These are phyloP conservation scores for Baccha elongata DNA, from an alignment of 2,888 invertebrate species.

Conservation along the genomic window DNA sequence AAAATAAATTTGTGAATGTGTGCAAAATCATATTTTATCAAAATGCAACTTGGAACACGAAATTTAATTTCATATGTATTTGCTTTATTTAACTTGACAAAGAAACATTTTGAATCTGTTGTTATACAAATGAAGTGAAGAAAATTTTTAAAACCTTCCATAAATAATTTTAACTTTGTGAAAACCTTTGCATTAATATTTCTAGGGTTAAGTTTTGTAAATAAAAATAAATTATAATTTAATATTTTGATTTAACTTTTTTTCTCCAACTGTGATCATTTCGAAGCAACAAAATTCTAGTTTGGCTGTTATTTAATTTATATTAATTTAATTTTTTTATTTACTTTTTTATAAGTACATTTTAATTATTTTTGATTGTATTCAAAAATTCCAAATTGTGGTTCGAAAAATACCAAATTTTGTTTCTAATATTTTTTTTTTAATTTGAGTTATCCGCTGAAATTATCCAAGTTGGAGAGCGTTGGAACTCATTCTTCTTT, in stretches of 20 bases:
- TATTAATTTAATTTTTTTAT: slow-evolving; percentile 72
- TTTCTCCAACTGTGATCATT: slow-evolving; percentile 81
- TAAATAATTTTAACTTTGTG: too few relatives aligned
- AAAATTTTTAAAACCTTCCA: too few relatives aligned
- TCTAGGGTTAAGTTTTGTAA: slow-evolving; percentile 69
- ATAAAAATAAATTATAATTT: slow-evolving; percentile 57
- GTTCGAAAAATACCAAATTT: slow-evolving; percentile 75
- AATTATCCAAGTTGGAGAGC: slow-evolving; percentile 48
- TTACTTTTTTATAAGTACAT: slow-evolving; percentile 76
- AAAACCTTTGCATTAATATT: slow-evolving; percentile 38
- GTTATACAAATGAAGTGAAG: too few relatives aligned
- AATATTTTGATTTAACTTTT: slow-evolving; percentile 70
- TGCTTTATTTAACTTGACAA: too few relatives aligned
- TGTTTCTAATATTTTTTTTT: slow-evolving; percentile 19
- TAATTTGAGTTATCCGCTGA: slow-evolving; percentile 56
- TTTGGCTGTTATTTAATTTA: slow-evolving; percentile 77
- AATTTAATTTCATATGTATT: too few relatives aligned
- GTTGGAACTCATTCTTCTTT: slow-evolving; percentile 34
- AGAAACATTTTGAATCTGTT: too few relatives aligned
- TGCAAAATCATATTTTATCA: too few relatives aligned
- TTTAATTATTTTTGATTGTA: slow-evolving; percentile 66
- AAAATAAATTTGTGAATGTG: too few relatives aligned
- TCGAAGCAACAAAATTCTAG: slow-evolving; percentile 77
- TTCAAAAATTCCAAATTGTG: slow-evolving; percentile 77
- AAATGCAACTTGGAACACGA: too few relatives aligned